phyloP scores from a whole-genome alignment of 2,888 invertebrate species.

The Xylophagus ater region DNA sequence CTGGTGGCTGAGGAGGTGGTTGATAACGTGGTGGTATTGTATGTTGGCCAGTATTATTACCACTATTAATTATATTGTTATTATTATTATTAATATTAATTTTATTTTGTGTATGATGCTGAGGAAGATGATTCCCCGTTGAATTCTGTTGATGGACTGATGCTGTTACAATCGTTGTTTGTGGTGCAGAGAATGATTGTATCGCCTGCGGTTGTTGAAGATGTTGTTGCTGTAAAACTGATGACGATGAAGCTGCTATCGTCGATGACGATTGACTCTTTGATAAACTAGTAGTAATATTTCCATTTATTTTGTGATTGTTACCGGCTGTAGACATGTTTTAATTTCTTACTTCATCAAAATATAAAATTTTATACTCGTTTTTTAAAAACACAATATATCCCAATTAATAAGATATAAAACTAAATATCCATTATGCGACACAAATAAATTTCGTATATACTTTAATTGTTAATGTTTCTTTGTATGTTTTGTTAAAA shows the following conservation, averaged over 20 bases:
- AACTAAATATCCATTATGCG: no score
- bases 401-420: no score
- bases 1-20: conserved; percentile 58
- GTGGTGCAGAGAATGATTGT: neutral
- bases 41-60: conserved; percentile 21
- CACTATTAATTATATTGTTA: conserved; percentile 1
- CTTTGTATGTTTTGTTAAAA: no score
- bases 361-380: conserved; percentile 6
- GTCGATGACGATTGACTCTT: conserved; percentile 12
- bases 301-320: conserved; percentile 16
- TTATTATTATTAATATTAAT: neutral
- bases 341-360: no score
- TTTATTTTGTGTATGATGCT: conserved; percentile 11
- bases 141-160: conserved; percentile 15
- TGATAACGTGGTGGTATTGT: conserved; percentile 65
- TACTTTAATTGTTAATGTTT: no score
- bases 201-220: neutral
- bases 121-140: conserved; percentile 10
- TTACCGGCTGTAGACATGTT: conserved; percentile 15
- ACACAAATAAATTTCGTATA: no score
- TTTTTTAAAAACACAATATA: neutral
- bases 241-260: conserved; percentile 20
- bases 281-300: conserved; percentile 11
- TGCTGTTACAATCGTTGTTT: conserved; percentile 9
- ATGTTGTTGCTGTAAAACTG: conserved; percentile 23